Evolutionary conservation across 2,797 vertebrate genomes (phyloP), one percentile per base, ranked within the genome.

Genomic region (Sebastolobus alascanus): DNA sequence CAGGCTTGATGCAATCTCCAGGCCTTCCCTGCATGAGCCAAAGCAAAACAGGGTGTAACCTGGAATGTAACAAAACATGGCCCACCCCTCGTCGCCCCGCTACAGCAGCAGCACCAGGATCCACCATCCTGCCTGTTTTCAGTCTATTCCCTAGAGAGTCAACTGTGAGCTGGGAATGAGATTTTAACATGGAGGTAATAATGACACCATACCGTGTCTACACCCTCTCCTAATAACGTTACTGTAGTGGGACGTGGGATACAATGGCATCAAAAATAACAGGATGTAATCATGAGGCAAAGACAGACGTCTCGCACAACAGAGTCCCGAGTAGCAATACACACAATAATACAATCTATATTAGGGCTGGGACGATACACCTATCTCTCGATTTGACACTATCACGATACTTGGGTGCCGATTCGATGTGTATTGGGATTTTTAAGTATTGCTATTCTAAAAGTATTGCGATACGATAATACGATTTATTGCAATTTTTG

Each of bases 21-120:
- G 73, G 46, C 76, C 60, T 88, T 84, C 83, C 80, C 86, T 84
- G 83, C 27, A 33, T 77, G 83, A 90, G 79, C 78, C 79, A 78
- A 73, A 92, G 89, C 87, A 92, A 92, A 93, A 93, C 87, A 93
- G 88, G 94, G 95, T 89, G 95, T 91, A 93, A 90, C 92, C 89
- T 90, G 92, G 90, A 95, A 95, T 93, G 91, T 66, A 90, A 87
- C 81, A 90, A 93, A 92, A 90, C 87, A 89, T 25, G 59, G 25
- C 67, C 75, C 85, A 75, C 77, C 77, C 84, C 81, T 82, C 58
- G 13, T 27, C 33, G 38, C 60, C 79, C 83, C 52, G 25, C 68
- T 73, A 75, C 58, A 82, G 22, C 75, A 31, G 43, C 75, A 31
- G 37, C 72, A 81, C 75, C 60, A 69, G 33, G 73, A 84, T 59